Evolutionary conservation across 2,888 invertebrate genomes (phyloP).

Genomic region (Acanthopleura granulata): DNA sequence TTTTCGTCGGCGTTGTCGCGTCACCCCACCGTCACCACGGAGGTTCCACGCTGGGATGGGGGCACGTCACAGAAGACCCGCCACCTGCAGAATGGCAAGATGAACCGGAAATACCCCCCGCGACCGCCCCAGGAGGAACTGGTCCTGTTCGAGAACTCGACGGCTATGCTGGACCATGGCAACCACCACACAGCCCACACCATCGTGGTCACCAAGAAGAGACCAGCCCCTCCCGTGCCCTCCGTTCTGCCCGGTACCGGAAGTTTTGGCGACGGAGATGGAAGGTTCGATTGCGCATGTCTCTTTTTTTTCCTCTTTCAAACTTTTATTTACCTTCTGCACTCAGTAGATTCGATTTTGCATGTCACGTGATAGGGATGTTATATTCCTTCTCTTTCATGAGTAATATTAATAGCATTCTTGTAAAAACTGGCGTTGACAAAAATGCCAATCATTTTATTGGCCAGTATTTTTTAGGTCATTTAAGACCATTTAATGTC

Average conservation of each 20-base stretch:
- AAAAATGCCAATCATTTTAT: no score
- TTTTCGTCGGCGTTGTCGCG: neutral
- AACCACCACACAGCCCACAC: slow-evolving; percentile 5
- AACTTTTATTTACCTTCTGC: neutral
- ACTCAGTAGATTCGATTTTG: no score
- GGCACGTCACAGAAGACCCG: neutral
- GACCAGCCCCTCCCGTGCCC: slow-evolving; percentile 8
- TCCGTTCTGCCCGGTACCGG: slow-evolving; percentile 11
- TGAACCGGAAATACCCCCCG: slow-evolving; percentile 11
- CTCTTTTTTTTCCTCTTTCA: neutral
- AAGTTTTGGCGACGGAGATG: slow-evolving; percentile 17
- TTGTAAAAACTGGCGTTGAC: no score
- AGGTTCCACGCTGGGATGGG: slow-evolving; percentile 11
- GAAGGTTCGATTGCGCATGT: slow-evolving; percentile 13
- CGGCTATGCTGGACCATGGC: slow-evolving; percentile 12
- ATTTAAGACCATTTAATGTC: no score
- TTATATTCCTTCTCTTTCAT: no score
- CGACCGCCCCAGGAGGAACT: neutral
- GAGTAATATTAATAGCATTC: no score
- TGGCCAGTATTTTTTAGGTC: no score
- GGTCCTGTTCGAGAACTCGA: slow-evolving; percentile 8
- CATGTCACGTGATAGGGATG: no score
- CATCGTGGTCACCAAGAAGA: slow-evolving; percentile 14
- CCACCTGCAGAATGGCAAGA: slow-evolving; percentile 13
- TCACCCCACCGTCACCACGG: neutral